Evolutionary conservation across 2,888 invertebrate genomes (phyloP).

Genomic region (Carterocephalus palaemon): DNA sequence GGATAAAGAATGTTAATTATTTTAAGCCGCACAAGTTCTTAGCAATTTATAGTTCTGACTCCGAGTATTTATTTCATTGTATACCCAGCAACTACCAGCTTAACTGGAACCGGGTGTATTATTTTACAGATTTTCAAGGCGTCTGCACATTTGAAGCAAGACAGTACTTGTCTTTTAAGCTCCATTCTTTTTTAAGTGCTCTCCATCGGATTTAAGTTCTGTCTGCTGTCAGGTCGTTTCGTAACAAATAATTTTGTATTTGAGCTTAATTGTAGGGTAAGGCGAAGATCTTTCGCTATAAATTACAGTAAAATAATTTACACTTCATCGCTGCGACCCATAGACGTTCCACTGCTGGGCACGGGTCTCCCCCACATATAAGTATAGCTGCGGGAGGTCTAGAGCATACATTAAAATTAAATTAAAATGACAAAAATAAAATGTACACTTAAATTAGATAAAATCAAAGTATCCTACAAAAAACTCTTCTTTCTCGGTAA

Average conservation of each 20-base stretch:
- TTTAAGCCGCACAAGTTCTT: constrained; percentile 65
- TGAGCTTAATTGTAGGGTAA: constrained; percentile 27
- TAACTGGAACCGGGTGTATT: constrained; percentile 57
- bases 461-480: no score
- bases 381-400: no score
- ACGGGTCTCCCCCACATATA: no score
- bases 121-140: constrained; percentile 66
- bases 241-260: constrained; percentile 27
- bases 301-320: no score
- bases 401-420: no score
- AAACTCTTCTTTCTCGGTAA: no score
- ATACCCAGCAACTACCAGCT: constrained; percentile 60
- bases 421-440: no score
- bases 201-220: constrained; percentile 58
- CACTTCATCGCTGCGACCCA: no score
- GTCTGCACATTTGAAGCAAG: constrained; percentile 58
- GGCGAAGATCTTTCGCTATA: constrained; percentile 15
- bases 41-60: constrained; percentile 67
- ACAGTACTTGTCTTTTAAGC: constrained; percentile 43
- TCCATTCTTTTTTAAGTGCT: constrained; percentile 58
- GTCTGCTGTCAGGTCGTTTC: constrained; percentile 36
- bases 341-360: no score
- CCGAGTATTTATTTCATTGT: constrained; percentile 68
- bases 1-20: constrained; percentile 73
- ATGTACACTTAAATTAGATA: no score